A percentile compares a stretch with the other conserved stretches of the same genome.
phyloP scores from a whole-genome alignment of 2,888 invertebrate species.

The Oscheius myriophilus region DNA sequence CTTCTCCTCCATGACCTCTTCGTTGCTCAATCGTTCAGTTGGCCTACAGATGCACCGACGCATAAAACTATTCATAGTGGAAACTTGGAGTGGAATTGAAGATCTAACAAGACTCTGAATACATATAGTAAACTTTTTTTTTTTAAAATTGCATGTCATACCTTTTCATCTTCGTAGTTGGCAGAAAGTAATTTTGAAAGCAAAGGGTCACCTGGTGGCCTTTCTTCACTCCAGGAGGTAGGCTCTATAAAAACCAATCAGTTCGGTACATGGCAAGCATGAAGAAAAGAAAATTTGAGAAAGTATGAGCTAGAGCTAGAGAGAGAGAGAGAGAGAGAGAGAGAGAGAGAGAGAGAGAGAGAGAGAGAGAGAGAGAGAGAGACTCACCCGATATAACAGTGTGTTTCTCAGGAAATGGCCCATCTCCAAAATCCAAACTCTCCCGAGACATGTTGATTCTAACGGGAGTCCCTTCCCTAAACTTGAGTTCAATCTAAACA shows the following conservation, averaged over 20 bases:
- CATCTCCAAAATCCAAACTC: slow-evolving; percentile 24
- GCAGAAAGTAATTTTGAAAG: slow-evolving; percentile 12
- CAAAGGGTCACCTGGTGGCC: slow-evolving; percentile 24
- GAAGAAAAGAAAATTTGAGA: no score
- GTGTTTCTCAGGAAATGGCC: slow-evolving; percentile 2
- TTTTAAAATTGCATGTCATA: neutral
- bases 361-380: neutral
- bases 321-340: neutral
- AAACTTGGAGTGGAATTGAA: slow-evolving; percentile 18
- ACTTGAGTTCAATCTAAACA: slow-evolving; percentile 26
- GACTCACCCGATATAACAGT: slow-evolving; percentile 17
- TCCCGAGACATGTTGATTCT: slow-evolving; percentile 20
- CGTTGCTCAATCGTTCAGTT: slow-evolving; percentile 8
- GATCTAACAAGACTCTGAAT: slow-evolving; percentile 13
- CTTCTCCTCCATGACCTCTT: slow-evolving; percentile 22
- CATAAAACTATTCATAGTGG: slow-evolving; percentile 26
- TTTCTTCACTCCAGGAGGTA: slow-evolving; percentile 16
- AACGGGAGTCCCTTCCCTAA: slow-evolving; percentile 25
- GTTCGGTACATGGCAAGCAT: neutral
- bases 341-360: no score
- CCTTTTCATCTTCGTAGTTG: slow-evolving; percentile 26
- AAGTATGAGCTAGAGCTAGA: neutral
- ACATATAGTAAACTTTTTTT: neutral
- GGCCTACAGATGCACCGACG: slow-evolving; percentile 29
- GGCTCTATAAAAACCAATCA: slow-evolving; percentile 12